phyloP scores from a whole-genome alignment of 2,113 vertebrate genomes.

The Microtus montanus region DNA sequence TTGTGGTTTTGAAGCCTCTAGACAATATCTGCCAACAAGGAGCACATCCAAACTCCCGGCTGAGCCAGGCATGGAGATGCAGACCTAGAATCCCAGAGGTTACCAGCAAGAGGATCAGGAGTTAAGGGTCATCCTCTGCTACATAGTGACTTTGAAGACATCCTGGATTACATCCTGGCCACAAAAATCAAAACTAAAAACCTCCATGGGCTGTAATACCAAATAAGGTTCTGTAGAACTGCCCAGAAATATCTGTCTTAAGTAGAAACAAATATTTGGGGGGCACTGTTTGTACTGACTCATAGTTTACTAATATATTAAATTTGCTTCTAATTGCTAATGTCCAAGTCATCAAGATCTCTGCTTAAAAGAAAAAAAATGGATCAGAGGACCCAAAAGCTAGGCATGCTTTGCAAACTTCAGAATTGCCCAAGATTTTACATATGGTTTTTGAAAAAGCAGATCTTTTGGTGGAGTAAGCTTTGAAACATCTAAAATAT shows the following conservation, averaged over 20 bases:
- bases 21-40: neutral
- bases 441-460: constrained; percentile 27
- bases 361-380: neutral
- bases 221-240: neutral
- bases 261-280: constrained; percentile 35
- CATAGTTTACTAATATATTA: neutral
- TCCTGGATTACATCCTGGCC: neutral
- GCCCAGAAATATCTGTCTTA: neutral
- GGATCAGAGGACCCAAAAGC: neutral
- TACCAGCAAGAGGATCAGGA: neutral
- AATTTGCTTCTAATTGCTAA: constrained; percentile 39
- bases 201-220: neutral
- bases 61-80: neutral
- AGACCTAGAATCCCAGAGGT: neutral
- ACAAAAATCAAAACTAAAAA: neutral
- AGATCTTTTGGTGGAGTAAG: constrained; percentile 41
- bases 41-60: too few relatives aligned
- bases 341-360: neutral
- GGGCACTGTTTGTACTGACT: neutral
- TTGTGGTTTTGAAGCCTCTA: constrained; percentile 42
- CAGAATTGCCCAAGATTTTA: constrained; percentile 44
- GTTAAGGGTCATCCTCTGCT: neutral
- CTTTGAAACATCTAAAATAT: constrained; percentile 51
- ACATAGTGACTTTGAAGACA: neutral
- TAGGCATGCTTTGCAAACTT: neutral